Base-by-base conservation (phyloP, 2,113 vertebrate genomes). In the Cacatua alba region DNA sequence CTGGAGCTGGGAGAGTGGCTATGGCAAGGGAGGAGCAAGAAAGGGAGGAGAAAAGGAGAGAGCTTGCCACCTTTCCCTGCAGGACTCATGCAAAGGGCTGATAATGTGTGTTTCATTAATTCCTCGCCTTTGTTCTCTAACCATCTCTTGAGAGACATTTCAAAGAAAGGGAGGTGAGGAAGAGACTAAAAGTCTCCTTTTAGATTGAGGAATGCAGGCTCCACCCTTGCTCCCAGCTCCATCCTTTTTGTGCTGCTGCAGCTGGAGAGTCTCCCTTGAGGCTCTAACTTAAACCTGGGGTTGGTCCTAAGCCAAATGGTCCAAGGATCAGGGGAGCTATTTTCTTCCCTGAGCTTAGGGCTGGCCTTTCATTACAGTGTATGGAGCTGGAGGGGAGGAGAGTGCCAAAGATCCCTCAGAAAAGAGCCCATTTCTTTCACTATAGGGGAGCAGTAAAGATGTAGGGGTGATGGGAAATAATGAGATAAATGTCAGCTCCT, bases 141-240 rank as follows among this genome's bases (percentile, higher is more conserved):
- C 94, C 95, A 96, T 97, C 92, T 96, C 88, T 88, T 90, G 92
- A 96, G 95, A 96, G 93, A 95, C 39, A n/a, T 96, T 97, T 97
- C 95, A 97, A 95, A 97, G 95, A 96, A 96, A 93, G 76, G 91
- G 87, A 95, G 95, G 68, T 3, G 18, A 95, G 91, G 91, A 97
- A 95, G 90, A 96, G 95, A 96, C 94, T 94, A 95, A 88, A 96
- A 95, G 95, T 96, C 96, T 96, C 94, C 94, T 94, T 96, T 97
- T 81, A 96, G 94, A 75, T 52, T 94, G 94, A 94, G 95, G 95
- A 96, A 96, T 96, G 96, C 90, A 95, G 86, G 76, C 94, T 95
- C 96, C 96, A 95, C 95, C 96, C 96, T 96, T 87, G 96, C 95
- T 96, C 71, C 92, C 82, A 97, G 96, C 96, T 90, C 93, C 93